Evolutionary conservation across 2,113 vertebrate species (phyloP), one percentile per base, ranked within the genome.

Genomic region (Rhinopomastus cyanomelas): DNA sequence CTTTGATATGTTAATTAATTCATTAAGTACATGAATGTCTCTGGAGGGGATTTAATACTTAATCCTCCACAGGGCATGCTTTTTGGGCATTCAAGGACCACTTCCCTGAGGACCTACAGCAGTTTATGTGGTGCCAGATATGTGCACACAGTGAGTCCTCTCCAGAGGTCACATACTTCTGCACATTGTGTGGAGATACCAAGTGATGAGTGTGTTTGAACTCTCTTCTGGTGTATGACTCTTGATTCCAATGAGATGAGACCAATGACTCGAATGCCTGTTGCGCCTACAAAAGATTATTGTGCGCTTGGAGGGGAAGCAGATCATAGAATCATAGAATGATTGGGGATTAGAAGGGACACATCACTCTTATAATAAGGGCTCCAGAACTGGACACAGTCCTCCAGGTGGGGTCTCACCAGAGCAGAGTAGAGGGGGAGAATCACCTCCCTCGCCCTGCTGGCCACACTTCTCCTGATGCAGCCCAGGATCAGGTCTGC

Each of bases 301-400:
- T 2, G 0, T 4, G 30, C 4, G 0, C 13, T 34, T 1, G 1
- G 0, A 19, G 37, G 39, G 8, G 29, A 29, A 37, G 68, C n/a
- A 1, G 48, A 23, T n/a, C n/a, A n/a, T n/a, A n/a, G n/a, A n/a
- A n/a, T n/a, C n/a, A n/a, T n/a, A n/a, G n/a, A n/a, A n/a, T n/a
- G n/a, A n/a, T n/a, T n/a, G n/a, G n/a, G n/a, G n/a, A n/a, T n/a
- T n/a, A n/a, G n/a, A n/a, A n/a, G n/a, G n/a, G n/a, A n/a, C n/a
- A n/a, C n/a, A n/a, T n/a, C n/a, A n/a, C n/a, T n/a, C n/a, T n/a
- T n/a, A n/a, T n/a, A n/a, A n/a, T n/a, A n/a, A n/a, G n/a, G n/a
- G n/a, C n/a, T n/a, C n/a, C n/a, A n/a, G n/a, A n/a, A n/a, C n/a
- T n/a, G n/a, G n/a, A n/a, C n/a, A n/a, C n/a, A n/a, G n/a, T n/a